Conservation (phyloP, 1,140 invertebrate species). For the Carposina sasakii region DNA sequence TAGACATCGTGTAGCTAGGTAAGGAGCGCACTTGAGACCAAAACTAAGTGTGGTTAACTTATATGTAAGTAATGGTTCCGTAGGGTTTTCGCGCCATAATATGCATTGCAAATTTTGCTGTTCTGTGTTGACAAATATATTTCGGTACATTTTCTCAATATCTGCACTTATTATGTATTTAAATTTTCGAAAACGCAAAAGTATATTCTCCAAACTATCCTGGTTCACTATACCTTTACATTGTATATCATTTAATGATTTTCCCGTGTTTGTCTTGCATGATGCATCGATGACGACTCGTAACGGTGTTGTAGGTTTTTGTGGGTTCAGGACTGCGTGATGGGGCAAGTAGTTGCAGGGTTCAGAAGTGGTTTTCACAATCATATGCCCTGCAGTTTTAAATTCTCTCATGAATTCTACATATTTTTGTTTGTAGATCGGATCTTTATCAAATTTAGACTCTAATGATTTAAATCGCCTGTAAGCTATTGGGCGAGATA, state of each 20-base stretch:
- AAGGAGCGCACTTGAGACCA: conserved; percentile 9
- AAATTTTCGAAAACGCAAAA: conserved; percentile 34
- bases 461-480: conserved; percentile 1
- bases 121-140: conserved; percentile 20
- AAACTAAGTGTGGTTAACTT: conserved; percentile 30
- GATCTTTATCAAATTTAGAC: conserved; percentile 4
- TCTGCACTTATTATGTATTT: conserved; percentile 19
- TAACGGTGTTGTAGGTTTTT: background rate
- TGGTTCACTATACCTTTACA: conserved; percentile 40
- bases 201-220: conserved; percentile 32
- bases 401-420: conserved; percentile 2
- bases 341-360: background rate
- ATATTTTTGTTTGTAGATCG: conserved; percentile 4
- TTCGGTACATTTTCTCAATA: conserved; percentile 24
- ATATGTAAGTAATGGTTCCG: conserved; percentile 22
- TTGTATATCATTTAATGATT: conserved; percentile 34
- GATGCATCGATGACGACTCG: conserved; percentile 28
- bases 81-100: conserved; percentile 26
- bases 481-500: background rate
- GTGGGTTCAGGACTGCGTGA: background rate
- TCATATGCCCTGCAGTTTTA: background rate
- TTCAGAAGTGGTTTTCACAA: background rate
- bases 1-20: conserved; percentile 12
- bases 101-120: conserved; percentile 32
- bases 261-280: conserved; percentile 13